A percentile compares a stretch with the other conserved stretches of the same genome.
Evolutionary conservation across 2,113 vertebrate genomes (phyloP).

Genomic region (Fukomys damarensis): DNA sequence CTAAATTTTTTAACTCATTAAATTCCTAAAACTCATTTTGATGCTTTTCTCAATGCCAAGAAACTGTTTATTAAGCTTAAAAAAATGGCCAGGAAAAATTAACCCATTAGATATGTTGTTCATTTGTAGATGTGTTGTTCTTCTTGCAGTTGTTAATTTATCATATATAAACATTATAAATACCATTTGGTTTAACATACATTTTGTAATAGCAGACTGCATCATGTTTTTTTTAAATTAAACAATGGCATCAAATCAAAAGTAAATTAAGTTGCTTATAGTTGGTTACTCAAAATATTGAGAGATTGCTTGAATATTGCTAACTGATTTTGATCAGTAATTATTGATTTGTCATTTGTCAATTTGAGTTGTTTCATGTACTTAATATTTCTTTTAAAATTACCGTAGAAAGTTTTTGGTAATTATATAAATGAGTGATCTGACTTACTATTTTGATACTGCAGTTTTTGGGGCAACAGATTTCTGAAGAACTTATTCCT

Average conservation of each 20-base stretch:
- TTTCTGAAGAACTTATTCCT: conserved; percentile 93
- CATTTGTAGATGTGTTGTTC: neutral
- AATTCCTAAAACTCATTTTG: conserved; percentile 29
- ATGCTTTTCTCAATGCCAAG: neutral
- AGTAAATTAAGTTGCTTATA: neutral
- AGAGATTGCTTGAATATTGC: neutral
- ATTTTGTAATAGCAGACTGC: neutral
- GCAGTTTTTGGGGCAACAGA: conserved; percentile 94
- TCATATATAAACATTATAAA: neutral
- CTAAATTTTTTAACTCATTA: conserved; percentile 29
- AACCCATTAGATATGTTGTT: neutral
- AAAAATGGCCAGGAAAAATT: neutral
- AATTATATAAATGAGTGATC: conserved; percentile 4
- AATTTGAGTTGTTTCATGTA: conserved; percentile 39
- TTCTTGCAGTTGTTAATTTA: neutral
- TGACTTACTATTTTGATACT: conserved; percentile 46
- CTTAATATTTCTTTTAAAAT: conserved; percentile 26
- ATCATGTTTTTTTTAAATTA: neutral
- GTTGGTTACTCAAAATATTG: conserved; percentile 36
- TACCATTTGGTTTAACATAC: conserved; percentile 31
- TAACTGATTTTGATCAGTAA: conserved; percentile 23
- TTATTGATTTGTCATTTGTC: conserved; percentile 42
- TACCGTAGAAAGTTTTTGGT: neutral
- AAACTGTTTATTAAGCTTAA: conserved; percentile 24
- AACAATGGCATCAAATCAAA: neutral